Evolutionary conservation across 2,888 invertebrate genomes (phyloP), one percentile per base, ranked within the genome.

Genomic region (Conistra vaccinii): DNA sequence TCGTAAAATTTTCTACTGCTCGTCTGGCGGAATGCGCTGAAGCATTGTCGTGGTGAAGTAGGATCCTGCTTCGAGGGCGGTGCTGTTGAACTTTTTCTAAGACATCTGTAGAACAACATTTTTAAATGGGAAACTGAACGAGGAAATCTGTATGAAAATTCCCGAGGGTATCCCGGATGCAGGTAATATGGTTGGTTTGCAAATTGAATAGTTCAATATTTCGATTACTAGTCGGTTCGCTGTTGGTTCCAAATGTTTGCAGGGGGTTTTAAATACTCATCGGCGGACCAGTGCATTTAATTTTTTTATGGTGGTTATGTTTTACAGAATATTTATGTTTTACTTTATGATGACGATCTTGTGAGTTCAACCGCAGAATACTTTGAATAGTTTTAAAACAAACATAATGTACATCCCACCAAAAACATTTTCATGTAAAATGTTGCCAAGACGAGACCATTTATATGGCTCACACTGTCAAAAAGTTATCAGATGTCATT

Each of bases 291-390:
- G 1, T 42, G 26, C 26, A 42, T 62, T 62, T 42, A 42, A 9
- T 17, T 62, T n/a, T 39, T 39, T n/a, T 20, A 26, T 42, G 62
- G 20, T 10, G 39, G 42, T 42, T 2, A 17, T 42, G 17, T 39
- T 26, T 17, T n/a, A 39, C 17, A 62, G n/a, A 62, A 62, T 17
- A 39, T 26, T 10, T 45, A 26, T 45, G 26, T 62, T 39, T 62
- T 62, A 62, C n/a, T 61, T n/a, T n/a, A 39, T 39, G 61, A n/a
- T n/a, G 61, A 61, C 2, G n/a, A 61, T 35, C n/a, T 61, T 23
- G 61, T n/a, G 23, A 61, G 35, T 60, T 60, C 60, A 35, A 23
- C 60, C 6, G 60, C 32, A 35, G 12, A 35, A 35, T 35, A 35
- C 35, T 35, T 9, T 39, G 39, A 39, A 39, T 39, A 39, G 39